Conservation (phyloP, 2,888 invertebrate genomes). For the Eledona agricola region DNA sequence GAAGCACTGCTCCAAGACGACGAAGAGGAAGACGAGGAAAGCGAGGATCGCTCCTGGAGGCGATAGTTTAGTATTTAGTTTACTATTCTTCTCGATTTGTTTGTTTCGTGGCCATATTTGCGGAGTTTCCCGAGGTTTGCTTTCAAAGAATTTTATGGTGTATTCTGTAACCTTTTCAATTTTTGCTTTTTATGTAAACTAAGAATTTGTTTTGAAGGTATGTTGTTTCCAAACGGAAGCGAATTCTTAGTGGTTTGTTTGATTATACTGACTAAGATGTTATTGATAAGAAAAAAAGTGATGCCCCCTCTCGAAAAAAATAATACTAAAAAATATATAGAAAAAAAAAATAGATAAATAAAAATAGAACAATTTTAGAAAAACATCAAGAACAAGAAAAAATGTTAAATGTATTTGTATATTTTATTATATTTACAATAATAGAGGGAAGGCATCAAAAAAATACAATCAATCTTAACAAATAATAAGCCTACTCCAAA, state of each 20-base stretch:
- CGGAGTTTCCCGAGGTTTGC: slow-evolving; percentile 21
- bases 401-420: slow-evolving; percentile 44
- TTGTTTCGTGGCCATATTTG: slow-evolving; percentile 20
- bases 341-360: slow-evolving; percentile 22
- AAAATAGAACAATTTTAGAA: slow-evolving; percentile 25
- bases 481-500: slow-evolving; percentile 3
- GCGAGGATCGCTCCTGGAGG: slow-evolving; percentile 88
- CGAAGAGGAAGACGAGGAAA: slow-evolving; percentile 88
- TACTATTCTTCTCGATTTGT: slow-evolving; percentile 13
- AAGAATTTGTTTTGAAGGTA: slow-evolving; percentile 31
- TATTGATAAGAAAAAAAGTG: slow-evolving; percentile 34
- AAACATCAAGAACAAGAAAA: slow-evolving; percentile 25
- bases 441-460: slow-evolving; percentile 45
- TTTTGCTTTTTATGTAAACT: slow-evolving; percentile 28
- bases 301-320: slow-evolving; percentile 24
- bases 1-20: slow-evolving; percentile 80
- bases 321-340: no score
- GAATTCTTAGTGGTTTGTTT: slow-evolving; percentile 34
- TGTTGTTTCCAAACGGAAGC: slow-evolving; percentile 19
- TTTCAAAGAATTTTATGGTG: slow-evolving; percentile 25
- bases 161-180: slow-evolving; percentile 22
- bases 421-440: slow-evolving; percentile 50
- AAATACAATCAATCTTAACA: slow-evolving; percentile 36
- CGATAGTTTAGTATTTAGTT: slow-evolving; percentile 69
- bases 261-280: slow-evolving; percentile 30